Evolutionary conservation across 1,140 invertebrate species (phyloP).

Genomic region (Zaprionus lachaisei): DNA sequence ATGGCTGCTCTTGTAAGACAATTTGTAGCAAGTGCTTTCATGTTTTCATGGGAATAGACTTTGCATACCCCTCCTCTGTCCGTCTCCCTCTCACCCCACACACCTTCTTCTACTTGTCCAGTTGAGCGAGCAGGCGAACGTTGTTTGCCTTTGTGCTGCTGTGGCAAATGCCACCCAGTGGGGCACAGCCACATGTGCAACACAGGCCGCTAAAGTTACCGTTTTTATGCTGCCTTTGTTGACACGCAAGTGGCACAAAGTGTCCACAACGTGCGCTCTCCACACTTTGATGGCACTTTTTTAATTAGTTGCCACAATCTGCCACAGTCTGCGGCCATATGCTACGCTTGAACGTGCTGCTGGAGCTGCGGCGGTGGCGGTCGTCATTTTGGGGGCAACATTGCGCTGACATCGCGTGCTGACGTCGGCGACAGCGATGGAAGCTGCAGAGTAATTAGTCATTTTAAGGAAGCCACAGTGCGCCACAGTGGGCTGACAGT

Average conservation of each 20-base stretch:
- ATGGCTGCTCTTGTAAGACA: slow-evolving; percentile 75
- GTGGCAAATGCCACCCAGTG: slow-evolving; percentile 73
- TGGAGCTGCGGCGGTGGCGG: slow-evolving; percentile 29
- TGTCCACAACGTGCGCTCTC: slow-evolving; percentile 47
- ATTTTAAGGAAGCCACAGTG: slow-evolving; percentile 46
- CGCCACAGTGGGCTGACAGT: slow-evolving; percentile 31
- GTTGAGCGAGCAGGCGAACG: neutral
- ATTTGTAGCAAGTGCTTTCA: slow-evolving; percentile 83
- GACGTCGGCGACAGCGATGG: slow-evolving; percentile 46
- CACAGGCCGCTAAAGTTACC: slow-evolving; percentile 52
- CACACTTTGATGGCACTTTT: slow-evolving; percentile 81
- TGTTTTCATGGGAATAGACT: slow-evolving; percentile 78
- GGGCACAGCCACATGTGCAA: slow-evolving; percentile 28
- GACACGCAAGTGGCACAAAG: slow-evolving; percentile 61
- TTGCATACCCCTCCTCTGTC: slow-evolving; percentile 55
- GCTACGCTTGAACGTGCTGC: slow-evolving; percentile 35
- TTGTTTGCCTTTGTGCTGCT: slow-evolving; percentile 49
- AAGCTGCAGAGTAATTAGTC: slow-evolving; percentile 61
- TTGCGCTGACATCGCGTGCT: slow-evolving; percentile 61
- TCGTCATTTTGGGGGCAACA: slow-evolving; percentile 42
- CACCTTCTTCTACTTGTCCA: neutral
- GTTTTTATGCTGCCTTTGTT: slow-evolving; percentile 64
- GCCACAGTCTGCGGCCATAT: slow-evolving; percentile 14
- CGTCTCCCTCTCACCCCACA: too few relatives aligned
- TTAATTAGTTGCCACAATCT: slow-evolving; percentile 63